Evolutionary conservation across 37 sponge, comb jelly and placozoan genomes (phyloP), one percentile per base, ranked within the genome.

Genomic region (Haliclona indistincta): DNA sequence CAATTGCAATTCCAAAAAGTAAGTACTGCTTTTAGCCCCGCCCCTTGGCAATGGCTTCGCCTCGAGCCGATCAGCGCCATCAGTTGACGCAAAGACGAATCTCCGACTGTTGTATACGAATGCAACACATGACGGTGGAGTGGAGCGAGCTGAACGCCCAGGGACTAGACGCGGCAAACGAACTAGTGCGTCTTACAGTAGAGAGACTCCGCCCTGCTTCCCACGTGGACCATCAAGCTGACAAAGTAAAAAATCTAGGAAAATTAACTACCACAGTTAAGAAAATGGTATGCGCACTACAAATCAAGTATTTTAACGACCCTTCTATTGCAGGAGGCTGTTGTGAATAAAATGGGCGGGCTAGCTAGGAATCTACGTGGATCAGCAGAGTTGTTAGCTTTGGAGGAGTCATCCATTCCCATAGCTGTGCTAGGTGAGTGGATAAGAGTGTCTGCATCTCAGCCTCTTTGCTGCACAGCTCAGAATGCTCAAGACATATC

Each of bases 41-140:
- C n/a, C n/a, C n/a, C n/a, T n/a, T 58, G 13, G 25, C 22, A 58
- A 25, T n/a, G 22, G 22, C 28, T n/a, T n/a, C n/a, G 25, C 25
- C n/a, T 8, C 6, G 6, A 25, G 60, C 11, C 7, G n/a, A 6
- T 58, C 60, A 20, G n/a, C 13, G n/a, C 6, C 60, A 58, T 58
- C 60, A 58, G 28, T n/a, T 58, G 25, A 58, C 60, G 26, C n/a
- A 26, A 25, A 58, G 60, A 58, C 22, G 86, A 67, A 60, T 86
- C 33, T 73, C 78, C 63, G 89, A 83, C 43, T 88, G 79, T 54
- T 88, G 85, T 77, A 74, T 54, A 35, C 68, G 51, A 23, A 66
- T 88, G 20, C 79, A 88, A 52, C 64, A 55, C 39, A 70, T 44
- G 44, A 69, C 72, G 25, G 85, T 78, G 63, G 71, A 71, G 45